Evolutionary conservation across 2,888 invertebrate genomes (phyloP).

Genomic region (Oligia latruncula): DNA sequence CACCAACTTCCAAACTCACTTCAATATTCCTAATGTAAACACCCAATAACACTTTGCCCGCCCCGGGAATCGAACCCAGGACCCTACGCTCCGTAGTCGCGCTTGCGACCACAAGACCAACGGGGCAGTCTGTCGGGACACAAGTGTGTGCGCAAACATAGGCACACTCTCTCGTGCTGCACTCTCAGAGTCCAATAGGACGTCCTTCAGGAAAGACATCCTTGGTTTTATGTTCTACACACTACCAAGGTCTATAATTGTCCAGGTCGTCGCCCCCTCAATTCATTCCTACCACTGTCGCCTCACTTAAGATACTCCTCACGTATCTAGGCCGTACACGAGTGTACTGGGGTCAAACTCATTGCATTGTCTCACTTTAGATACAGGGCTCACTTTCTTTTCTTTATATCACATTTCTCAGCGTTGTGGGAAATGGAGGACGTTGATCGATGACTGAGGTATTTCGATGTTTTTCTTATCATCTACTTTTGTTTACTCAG

Average conservation of each 20-base stretch:
- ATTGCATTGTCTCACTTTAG: conserved; percentile 57
- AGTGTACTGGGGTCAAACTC: conserved; percentile 46
- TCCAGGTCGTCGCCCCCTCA: conserved; percentile 37
- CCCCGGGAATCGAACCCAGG: too few species aligned
- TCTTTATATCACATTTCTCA: conserved; percentile 33
- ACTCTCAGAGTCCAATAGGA: background rate
- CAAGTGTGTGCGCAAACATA: background rate
- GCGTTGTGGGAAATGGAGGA: conserved; percentile 31
- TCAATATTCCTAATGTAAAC: too few species aligned
- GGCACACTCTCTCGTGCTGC: background rate
- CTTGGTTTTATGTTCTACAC: background rate
- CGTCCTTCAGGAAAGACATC: background rate
- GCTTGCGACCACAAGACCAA: too few species aligned
- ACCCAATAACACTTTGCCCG: too few species aligned
- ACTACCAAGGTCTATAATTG: background rate
- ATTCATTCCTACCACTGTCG: conserved; percentile 10
- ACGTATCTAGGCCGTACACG: conserved; percentile 61
- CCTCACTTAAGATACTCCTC: conserved; percentile 18
- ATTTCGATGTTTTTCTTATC: background rate
- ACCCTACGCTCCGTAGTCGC: too few species aligned
- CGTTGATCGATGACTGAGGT: background rate
- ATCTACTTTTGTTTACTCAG: background rate
- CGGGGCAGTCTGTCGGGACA: too few species aligned
- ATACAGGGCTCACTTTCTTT: conserved; percentile 63
- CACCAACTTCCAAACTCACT: too few species aligned